Conservation (phyloP, 2,888 invertebrate species). For the Leucozona laternaria region DNA sequence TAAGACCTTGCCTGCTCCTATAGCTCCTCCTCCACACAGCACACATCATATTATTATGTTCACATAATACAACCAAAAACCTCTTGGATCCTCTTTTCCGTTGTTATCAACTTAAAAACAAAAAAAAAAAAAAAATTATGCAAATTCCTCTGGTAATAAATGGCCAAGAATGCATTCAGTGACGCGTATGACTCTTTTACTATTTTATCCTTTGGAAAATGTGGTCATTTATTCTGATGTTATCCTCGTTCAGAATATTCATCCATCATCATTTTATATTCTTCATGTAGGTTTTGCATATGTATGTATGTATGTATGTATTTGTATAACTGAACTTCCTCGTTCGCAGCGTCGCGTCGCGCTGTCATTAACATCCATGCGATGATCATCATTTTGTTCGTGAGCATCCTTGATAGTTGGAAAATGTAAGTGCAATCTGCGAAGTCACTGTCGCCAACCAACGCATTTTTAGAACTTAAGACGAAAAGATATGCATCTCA, state of each 20-base stretch:
- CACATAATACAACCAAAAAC: not conserved
- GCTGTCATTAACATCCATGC: slow-evolving; percentile 63
- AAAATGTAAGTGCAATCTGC: slow-evolving; percentile 31
- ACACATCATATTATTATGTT: slow-evolving; percentile 7
- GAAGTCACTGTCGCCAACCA: slow-evolving; percentile 35
- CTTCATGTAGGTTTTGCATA: not conserved
- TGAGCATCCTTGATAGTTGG: slow-evolving; percentile 8
- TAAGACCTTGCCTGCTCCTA: not conserved
- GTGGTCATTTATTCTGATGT: slow-evolving; percentile 72
- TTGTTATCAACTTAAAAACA: slow-evolving; percentile 24
- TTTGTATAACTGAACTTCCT: slow-evolving; percentile 19
- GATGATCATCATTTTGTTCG: slow-evolving; percentile 56
- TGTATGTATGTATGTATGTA: not conserved
- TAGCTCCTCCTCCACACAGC: not conserved
- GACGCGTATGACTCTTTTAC: slow-evolving; percentile 39
- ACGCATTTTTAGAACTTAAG: slow-evolving; percentile 41
- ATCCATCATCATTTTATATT: slow-evolving; percentile 53
- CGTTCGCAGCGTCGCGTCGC: not conserved
- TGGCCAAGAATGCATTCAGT: slow-evolving; percentile 69
- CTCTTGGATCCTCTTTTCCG: slow-evolving; percentile 8
- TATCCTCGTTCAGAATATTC: slow-evolving; percentile 62
- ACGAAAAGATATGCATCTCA: slow-evolving; percentile 5
- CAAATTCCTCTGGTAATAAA: slow-evolving; percentile 65
- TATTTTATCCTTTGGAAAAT: slow-evolving; percentile 36
- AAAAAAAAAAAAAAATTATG: slow-evolving; percentile 53